Evolutionary conservation across 1,140 invertebrate genomes (phyloP), one percentile per base, ranked within the genome.

Genomic region (Papilio aristodemus): DNA sequence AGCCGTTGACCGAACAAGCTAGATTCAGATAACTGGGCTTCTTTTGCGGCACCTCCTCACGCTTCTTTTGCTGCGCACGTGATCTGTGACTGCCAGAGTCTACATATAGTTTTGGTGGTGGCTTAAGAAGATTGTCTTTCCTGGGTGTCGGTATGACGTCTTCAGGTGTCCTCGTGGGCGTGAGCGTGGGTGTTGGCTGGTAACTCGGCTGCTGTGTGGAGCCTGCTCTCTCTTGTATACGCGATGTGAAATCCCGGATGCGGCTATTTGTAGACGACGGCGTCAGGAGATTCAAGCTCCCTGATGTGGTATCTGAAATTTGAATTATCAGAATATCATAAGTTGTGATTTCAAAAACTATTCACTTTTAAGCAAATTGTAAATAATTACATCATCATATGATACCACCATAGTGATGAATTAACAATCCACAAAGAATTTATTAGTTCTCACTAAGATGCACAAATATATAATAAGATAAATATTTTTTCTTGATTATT

Each of bases 1-100:
- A 98, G 9, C 97, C 97, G 90, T 96, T 97, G 27, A 98, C 96
- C 14, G 96, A 97, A 84, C 97, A 97, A 60, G 97, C 96, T 62
- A 98, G 91, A 80, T 95, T 96, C 54, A 98, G 89, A 85, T 98
- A 98, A 66, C 96, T 97, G 0, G 97, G 97, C 71, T 91, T 91
- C 71, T 91, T 91, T 22, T 89, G 80, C 0, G 82, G 80, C 13
- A 81, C 0, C 36, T 90, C 88, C 79, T 90, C 89, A 6, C 86
- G 72, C 68, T 90, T 89, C 38, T 86, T 90, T 10, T 85, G 84
- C 57, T 89, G 83, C 36, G 81, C 80, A 11, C 89, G 74, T 0
- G 88, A 90, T 63, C 89, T 81, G 37, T 91, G 87, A 58, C 87
- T 91, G 9, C 78, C 76, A 0, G 84, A 64, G 25, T 90, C 88